Conservation (phyloP, 1,140 invertebrate genomes). For the Dendroctonus valens region DNA sequence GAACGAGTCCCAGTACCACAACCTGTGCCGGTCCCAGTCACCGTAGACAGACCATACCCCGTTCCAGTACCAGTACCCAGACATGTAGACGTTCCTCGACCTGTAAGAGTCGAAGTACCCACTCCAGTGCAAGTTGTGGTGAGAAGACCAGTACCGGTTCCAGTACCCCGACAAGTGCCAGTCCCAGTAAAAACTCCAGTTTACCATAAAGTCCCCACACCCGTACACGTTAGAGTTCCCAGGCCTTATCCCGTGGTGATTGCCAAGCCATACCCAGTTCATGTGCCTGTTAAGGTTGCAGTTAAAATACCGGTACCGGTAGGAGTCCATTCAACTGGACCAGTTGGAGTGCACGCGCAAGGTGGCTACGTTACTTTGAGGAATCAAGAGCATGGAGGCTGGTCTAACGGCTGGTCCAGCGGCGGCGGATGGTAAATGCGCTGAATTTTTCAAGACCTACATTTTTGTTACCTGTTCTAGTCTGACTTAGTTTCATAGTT, state of each 20-base stretch:
- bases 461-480: constrained; percentile 20
- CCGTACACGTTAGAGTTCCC: constrained; percentile 45
- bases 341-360: constrained; percentile 18
- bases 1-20: constrained; percentile 46
- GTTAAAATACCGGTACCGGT: constrained; percentile 40
- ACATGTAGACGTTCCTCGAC: constrained; percentile 46
- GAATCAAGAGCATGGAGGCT: constrained; percentile 14
- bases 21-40: constrained; percentile 46
- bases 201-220: constrained; percentile 47
- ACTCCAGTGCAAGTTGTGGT: constrained; percentile 42
- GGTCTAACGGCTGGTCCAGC: background rate
- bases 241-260: constrained; percentile 44
- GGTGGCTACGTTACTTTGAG: constrained; percentile 18
- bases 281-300: constrained; percentile 38
- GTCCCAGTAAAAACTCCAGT: constrained; percentile 47
- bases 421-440: constrained; percentile 6
- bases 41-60: constrained; percentile 37
- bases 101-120: constrained; percentile 45
- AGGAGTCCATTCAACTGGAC: constrained; percentile 22
- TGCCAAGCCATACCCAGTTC: constrained; percentile 39
- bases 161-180: constrained; percentile 41
- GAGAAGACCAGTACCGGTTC: constrained; percentile 40
- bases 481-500: constrained; percentile 5
- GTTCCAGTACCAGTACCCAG: constrained; percentile 44
- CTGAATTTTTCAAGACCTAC: background rate